Conservation (phyloP, 2,797 vertebrate species). For the Pogonophryne albipinna region DNA sequence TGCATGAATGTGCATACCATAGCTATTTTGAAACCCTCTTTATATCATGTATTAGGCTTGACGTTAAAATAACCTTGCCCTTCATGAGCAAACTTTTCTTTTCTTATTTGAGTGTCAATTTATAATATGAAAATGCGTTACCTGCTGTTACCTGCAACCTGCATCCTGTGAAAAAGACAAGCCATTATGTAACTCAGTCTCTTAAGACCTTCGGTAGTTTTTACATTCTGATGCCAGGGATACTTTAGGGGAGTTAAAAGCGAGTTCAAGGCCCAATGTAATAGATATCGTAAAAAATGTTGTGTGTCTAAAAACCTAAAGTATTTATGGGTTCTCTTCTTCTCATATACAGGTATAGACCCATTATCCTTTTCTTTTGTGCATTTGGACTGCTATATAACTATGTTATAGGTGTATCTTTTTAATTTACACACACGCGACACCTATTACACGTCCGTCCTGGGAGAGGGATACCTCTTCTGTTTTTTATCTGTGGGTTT, state of each 20-base stretch:
- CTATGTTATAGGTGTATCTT: no score
- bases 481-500: no score
- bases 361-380: no score
- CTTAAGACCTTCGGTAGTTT: neutral
- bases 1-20: neutral
- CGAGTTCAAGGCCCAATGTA: neutral
- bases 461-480: no score
- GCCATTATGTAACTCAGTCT: neutral
- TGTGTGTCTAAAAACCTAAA: no score
- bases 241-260: neutral
- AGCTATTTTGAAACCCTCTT: neutral
- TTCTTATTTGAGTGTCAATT: neutral
- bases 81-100: neutral
- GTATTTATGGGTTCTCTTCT: no score
- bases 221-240: neutral
- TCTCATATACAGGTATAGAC: no score
- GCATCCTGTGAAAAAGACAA: neutral
- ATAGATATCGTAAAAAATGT: neutral
- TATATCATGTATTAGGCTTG: neutral
- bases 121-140: no score
- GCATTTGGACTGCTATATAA: no score
- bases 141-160: no score
- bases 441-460: no score
- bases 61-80: neutral
- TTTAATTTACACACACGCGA: no score